Evolutionary conservation across 2,113 vertebrate species (phyloP), one percentile per base, ranked within the genome.

Genomic region (Coreoperca whiteheadi): DNA sequence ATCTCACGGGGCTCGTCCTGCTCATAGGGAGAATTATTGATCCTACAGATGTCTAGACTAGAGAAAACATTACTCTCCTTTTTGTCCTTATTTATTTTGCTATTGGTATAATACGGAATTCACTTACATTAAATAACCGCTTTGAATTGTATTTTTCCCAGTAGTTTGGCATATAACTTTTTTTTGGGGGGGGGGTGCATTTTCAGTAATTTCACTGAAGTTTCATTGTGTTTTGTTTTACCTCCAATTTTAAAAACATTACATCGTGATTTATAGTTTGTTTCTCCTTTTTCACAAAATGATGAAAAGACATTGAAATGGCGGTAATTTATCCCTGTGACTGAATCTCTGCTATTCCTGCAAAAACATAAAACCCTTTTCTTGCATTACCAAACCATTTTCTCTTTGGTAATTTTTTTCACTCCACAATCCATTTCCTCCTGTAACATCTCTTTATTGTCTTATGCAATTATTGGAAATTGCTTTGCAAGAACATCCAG

Each of bases 11-110:
- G 76, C 92, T 91, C 30, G 54, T 79, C 4, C 87, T 96, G 32
- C 94, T 97, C 77, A 81, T 94, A 16, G 95, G 89, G 79, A 93
- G 93, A 89, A 70, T 97, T 64, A 37, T 86, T 48, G 94, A 94
- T 57, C 95, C 92, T 0, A 53, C 71, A 37, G 68, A 82, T 10
- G 72, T 78, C 48, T 82, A 77, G 73, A 51, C 32, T 0, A 1
- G 21, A 69, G 43, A 48, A 7, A 76, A 54, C 12, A 23, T 56
- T 15, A 25, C 11, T 12, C 12, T 16, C 14, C 23, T 32, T 43
- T 53, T 48, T 21, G 1, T 50, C 8, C 20, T 50, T n/a, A 64
- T 20, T 18, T 28, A 8, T 16, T 53, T 65, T 61, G 28, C 30
- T 48, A 2, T 59, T 75, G 30, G 23, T 54, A 25, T 72, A 16